Conservation (phyloP, 2,113 vertebrate genomes). For the Todiramphus saurophagus region DNA sequence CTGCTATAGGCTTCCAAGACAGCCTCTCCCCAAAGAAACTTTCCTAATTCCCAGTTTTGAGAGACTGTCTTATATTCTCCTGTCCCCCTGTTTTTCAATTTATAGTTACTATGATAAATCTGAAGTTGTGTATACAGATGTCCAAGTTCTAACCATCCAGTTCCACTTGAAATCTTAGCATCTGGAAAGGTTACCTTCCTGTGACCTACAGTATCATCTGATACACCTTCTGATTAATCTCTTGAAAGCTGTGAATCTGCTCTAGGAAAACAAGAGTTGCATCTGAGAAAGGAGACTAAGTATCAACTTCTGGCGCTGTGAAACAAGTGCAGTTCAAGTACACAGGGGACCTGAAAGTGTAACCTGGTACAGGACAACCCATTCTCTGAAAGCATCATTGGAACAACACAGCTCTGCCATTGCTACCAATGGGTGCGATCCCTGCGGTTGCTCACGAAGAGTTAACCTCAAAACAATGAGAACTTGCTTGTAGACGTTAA, state of each 20-base stretch:
- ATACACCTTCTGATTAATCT: neutral
- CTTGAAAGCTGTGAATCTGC: neutral
- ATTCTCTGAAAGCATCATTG: neutral
- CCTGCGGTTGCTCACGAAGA: fast-evolving
- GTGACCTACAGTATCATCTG: neutral
- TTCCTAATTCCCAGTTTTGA: neutral
- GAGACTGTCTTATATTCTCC: neutral
- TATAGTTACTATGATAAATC: neutral
- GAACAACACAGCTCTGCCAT: neutral
- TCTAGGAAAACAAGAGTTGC: neutral
- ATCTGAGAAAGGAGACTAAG: neutral
- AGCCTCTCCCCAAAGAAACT: neutral
- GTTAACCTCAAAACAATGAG: neutral
- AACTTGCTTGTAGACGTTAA: neutral
- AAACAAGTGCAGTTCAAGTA: neutral
- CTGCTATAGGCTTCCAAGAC: neutral
- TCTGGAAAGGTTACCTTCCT: neutral
- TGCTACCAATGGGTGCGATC: neutral
- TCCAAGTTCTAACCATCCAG: neutral
- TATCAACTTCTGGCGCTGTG: neutral
- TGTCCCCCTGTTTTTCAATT: neutral
- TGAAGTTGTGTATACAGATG: neutral
- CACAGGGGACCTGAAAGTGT: too few relatives aligned
- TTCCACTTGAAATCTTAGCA: neutral
- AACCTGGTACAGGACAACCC: neutral